Conservation (phyloP, 1,140 invertebrate species). For the Trichonephila clavipes region DNA sequence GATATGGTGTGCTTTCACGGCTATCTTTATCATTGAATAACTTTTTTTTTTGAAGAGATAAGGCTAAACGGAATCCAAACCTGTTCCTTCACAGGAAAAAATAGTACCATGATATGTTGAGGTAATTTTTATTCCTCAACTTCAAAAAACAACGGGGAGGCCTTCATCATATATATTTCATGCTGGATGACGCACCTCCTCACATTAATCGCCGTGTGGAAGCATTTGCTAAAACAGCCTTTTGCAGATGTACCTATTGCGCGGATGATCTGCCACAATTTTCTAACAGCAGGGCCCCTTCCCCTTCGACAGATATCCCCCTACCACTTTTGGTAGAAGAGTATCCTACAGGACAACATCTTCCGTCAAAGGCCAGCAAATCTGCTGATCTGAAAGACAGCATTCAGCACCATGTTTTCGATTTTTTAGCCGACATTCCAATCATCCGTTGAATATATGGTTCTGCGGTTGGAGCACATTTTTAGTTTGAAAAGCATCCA, state of each 20-base stretch:
- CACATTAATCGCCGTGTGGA: no score
- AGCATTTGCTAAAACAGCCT: no score
- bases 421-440: no score
- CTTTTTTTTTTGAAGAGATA: not conserved
- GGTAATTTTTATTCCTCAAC: not conserved
- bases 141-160: not conserved
- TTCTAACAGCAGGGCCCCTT: not conserved
- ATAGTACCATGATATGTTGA: not conserved
- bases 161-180: not conserved
- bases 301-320: not conserved
- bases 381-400: not conserved
- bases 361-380: not conserved
- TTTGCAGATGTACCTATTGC: no score
- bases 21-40: not conserved
- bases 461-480: no score
- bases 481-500: no score
- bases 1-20: no score
- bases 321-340: not conserved
- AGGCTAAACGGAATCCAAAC: not conserved
- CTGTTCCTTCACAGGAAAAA: not conserved
- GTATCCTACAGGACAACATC: not conserved
- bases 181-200: not conserved
- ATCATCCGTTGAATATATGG: no score
- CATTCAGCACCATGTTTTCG: not conserved
- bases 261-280: no score